Percentiles rank a stretch among this genome's conserved stretches.
Conservation (phyloP, 2,888 invertebrate species). For the Galeruca laticollis region DNA sequence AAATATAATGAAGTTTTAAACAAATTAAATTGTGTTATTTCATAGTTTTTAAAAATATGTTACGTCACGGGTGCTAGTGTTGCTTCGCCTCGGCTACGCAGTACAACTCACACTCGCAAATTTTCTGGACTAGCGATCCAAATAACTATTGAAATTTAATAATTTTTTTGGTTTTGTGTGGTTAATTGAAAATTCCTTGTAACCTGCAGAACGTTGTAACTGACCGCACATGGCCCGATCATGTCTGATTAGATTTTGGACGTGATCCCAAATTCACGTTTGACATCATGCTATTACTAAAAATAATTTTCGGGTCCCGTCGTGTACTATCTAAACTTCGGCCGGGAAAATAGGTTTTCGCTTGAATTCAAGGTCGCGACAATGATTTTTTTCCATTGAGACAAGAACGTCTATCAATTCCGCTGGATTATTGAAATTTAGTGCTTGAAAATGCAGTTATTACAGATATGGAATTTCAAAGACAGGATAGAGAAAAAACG, state of each 20-base stretch:
- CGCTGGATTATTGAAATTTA: neutral
- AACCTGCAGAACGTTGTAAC: slow-evolving; percentile 19
- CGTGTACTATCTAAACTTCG: slow-evolving; percentile 5
- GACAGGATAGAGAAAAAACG: too few species aligned
- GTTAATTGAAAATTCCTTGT: neutral
- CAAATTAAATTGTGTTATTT: too few species aligned
- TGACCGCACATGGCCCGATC: slow-evolving; percentile 32
- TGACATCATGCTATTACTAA: slow-evolving; percentile 38
- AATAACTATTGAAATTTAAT: neutral
- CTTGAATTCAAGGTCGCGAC: slow-evolving; percentile 29
- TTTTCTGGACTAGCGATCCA: too few species aligned
- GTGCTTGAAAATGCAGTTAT: too few species aligned
- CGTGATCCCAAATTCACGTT: slow-evolving; percentile 30
- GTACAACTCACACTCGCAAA: too few species aligned
- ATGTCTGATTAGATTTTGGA: slow-evolving; percentile 24
- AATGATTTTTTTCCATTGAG: slow-evolving; percentile 13
- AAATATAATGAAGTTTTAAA: too few species aligned
- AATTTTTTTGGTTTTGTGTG: neutral
- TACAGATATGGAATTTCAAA: too few species aligned
- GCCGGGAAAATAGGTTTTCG: slow-evolving; percentile 28
- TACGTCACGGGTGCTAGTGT: too few species aligned
- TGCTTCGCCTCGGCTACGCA: too few species aligned
- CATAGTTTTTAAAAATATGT: too few species aligned
- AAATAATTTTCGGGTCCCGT: slow-evolving; percentile 33
- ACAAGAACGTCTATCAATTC: neutral